Percentiles rank a stretch among this genome's conserved stretches.
phyloP scores from a whole-genome alignment of 2,113 vertebrate genomes.

The Odobenus rosmarus region DNA sequence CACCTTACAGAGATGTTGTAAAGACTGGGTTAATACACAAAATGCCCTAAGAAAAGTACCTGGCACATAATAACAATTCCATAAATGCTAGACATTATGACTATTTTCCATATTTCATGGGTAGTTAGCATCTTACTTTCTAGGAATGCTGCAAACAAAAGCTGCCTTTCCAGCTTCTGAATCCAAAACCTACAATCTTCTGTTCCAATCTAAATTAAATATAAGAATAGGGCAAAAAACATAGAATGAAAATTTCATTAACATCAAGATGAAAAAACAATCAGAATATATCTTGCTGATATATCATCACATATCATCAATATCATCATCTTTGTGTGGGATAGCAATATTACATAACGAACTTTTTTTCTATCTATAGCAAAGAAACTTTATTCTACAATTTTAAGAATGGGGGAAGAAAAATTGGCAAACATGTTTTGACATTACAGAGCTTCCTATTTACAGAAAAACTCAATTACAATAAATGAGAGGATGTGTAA shows the following conservation, averaged over 20 bases:
- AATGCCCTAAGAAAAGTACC: background rate
- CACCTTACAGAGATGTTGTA: background rate
- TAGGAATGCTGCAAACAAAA: constrained; percentile 16
- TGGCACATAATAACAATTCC: background rate
- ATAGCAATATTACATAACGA: background rate
- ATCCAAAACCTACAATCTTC: constrained; percentile 3
- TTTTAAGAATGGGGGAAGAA: constrained; percentile 19
- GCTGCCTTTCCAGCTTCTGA: background rate
- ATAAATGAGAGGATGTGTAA: constrained; percentile 52
- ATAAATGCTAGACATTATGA: constrained; percentile 3
- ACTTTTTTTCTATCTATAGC: background rate
- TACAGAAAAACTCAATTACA: constrained; percentile 69
- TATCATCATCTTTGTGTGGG: background rate
- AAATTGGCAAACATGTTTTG: constrained; percentile 57
- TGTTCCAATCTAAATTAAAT: constrained; percentile 38
- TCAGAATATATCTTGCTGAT: background rate
- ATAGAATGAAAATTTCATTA: constrained; percentile 16
- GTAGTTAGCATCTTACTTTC: background rate
- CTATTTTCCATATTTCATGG: background rate
- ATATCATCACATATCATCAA: background rate
- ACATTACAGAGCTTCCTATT: constrained; percentile 61
- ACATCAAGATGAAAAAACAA: background rate
- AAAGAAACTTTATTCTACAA: constrained; percentile 22
- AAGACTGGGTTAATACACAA: background rate
- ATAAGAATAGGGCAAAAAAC: background rate